A percentile compares a stretch with the other conserved stretches of the same genome.
phyloP scores from a whole-genome alignment of 2,113 vertebrate species.

The Synchiropus splendidus region DNA sequence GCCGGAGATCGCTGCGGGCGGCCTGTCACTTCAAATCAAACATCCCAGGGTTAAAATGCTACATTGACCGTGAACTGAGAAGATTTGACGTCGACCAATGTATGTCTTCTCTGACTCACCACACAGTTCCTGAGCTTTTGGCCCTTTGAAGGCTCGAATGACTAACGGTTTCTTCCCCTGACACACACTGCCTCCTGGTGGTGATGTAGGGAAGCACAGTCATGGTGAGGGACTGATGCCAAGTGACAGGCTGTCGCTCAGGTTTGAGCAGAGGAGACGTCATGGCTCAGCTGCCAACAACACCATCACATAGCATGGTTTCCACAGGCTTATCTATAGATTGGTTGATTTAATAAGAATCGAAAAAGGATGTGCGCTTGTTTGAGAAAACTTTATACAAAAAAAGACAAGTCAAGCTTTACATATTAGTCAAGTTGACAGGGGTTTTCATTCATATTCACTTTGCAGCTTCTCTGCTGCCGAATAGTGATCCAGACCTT shows the following conservation, averaged over 20 bases:
- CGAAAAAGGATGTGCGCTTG: too few relatives aligned
- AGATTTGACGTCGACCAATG: not conserved
- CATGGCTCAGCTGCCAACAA: conserved; percentile 1
- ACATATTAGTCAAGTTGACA: too few relatives aligned
- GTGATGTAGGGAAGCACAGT: conserved; percentile 1
- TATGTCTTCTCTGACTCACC: conserved; percentile 8
- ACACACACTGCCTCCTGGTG: conserved; percentile 54
- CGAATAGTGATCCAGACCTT: too few relatives aligned
- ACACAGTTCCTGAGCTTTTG: too few relatives aligned
- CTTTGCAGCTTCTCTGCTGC: too few relatives aligned
- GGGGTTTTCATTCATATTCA: too few relatives aligned
- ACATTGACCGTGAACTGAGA: not conserved
- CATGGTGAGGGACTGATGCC: conserved; percentile 6
- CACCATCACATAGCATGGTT: not conserved
- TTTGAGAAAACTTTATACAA: too few relatives aligned
- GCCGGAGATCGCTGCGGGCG: too few relatives aligned
- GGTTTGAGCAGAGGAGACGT: too few relatives aligned
- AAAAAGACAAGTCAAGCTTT: too few relatives aligned
- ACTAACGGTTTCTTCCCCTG: conserved; percentile 7
- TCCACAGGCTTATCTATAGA: not conserved
- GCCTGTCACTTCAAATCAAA: not conserved
- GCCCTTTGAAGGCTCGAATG: conserved; percentile 6
- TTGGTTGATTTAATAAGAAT: too few relatives aligned
- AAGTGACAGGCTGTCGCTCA: conserved; percentile 17
- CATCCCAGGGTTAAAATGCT: too few relatives aligned